Conservation (phyloP, 2,113 vertebrate species). For the Ceyx cyanopectus region DNA sequence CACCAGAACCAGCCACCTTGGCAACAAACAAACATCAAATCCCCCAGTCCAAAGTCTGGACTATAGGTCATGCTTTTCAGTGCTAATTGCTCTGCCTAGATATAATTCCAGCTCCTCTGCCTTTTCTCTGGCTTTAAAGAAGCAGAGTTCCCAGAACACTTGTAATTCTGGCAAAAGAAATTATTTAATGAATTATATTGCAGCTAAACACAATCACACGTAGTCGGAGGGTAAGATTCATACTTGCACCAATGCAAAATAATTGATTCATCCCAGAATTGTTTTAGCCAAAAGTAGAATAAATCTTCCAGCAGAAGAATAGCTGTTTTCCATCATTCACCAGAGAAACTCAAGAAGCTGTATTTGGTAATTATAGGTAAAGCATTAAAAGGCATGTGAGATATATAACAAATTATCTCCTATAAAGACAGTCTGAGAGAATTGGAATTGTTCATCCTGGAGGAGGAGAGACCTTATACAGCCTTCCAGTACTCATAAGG, state of each 20-base stretch:
- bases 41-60: not conserved
- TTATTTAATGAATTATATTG: not conserved
- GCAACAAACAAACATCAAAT: constrained; percentile 11
- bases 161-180: not conserved
- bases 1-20: not conserved
- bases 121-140: not conserved
- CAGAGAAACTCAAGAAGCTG: not conserved
- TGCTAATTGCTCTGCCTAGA: not conserved
- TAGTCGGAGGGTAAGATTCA: not conserved
- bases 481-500: not conserved
- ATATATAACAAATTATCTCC: not conserved
- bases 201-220: not conserved
- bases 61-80: not conserved
- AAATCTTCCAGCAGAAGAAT: not conserved
- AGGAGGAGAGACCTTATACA: not conserved
- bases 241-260: not conserved
- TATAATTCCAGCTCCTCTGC: not conserved
- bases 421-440: not conserved
- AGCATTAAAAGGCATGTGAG: not conserved
- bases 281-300: not conserved
- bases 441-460: too few species aligned
- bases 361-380: not conserved
- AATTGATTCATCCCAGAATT: not conserved
- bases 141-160: not conserved
- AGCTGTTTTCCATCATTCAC: not conserved